A percentile compares a stretch with the other conserved stretches of the same genome.
Evolutionary conservation across 2,113 vertebrate species (phyloP).

Genomic region (Anarhynchus alexandrinus): DNA sequence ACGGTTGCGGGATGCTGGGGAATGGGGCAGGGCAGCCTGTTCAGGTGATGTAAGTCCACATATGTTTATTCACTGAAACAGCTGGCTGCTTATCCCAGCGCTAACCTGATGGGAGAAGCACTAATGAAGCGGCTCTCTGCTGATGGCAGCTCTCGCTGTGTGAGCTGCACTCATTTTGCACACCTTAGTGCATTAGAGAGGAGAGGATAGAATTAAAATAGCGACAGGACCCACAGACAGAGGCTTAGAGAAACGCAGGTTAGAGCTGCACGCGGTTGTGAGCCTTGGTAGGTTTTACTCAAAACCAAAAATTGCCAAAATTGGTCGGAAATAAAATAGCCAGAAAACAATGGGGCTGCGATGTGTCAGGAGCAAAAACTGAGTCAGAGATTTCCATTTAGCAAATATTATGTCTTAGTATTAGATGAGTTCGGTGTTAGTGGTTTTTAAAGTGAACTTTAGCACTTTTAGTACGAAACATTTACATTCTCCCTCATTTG

Average conservation of each 20-base stretch:
- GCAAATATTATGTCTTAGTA: not conserved
- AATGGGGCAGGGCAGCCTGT: not conserved
- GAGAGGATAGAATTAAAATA: not conserved
- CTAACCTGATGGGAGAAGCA: not conserved
- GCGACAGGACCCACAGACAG: not conserved
- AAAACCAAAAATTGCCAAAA: too few species aligned
- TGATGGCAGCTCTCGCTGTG: not conserved
- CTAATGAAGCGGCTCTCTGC: not conserved
- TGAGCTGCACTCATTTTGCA: not conserved
- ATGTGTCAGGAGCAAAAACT: not conserved
- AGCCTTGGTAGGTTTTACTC: not conserved
- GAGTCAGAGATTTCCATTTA: not conserved
- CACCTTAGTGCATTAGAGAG: not conserved
- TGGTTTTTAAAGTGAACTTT: not conserved
- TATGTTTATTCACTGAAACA: not conserved
- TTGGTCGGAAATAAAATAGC: not conserved
- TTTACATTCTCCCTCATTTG: not conserved
- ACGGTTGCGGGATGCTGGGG: not conserved
- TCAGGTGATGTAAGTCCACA: not conserved
- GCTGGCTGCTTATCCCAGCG: not conserved
- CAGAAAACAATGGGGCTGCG: not conserved
- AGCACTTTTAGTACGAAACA: not conserved
- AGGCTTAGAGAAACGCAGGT: not conserved
- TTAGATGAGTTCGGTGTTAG: not conserved
- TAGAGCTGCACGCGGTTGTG: accelerated